Evolutionary conservation across 2,888 invertebrate genomes (phyloP).

Genomic region (Belgica antarctica): DNA sequence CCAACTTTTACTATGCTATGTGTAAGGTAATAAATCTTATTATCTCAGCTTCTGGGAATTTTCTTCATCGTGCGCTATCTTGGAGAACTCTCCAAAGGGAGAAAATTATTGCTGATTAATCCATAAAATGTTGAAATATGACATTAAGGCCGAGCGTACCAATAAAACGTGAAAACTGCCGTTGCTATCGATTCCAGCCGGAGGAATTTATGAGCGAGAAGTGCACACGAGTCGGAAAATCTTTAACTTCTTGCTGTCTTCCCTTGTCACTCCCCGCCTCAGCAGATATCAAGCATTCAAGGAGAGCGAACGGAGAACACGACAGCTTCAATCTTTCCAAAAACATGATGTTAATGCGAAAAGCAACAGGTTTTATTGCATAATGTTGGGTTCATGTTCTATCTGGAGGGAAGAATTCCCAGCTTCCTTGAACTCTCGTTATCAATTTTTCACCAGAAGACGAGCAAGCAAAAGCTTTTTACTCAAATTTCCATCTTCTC

Average conservation of each 20-base stretch:
- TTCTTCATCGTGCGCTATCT: neutral
- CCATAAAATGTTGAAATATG: conserved; percentile 14
- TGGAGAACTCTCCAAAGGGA: too few relatives aligned
- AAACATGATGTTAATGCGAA: neutral
- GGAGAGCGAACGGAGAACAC: neutral
- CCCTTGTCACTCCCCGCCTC: too few relatives aligned
- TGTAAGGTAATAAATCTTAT: conserved; percentile 18
- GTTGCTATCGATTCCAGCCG: too few relatives aligned
- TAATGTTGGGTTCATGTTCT: neutral
- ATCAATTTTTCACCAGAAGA: neutral
- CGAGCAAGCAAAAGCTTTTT: neutral
- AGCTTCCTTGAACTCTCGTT: neutral
- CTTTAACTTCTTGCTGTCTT: too few relatives aligned
- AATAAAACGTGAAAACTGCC: neutral
- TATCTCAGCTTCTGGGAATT: conserved; percentile 7
- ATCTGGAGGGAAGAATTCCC: neutral
- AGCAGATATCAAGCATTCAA: neutral
- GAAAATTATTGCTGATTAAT: conserved; percentile 8
- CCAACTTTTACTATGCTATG: neutral
- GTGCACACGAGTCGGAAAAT: too few relatives aligned
- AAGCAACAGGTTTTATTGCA: conserved; percentile 12
- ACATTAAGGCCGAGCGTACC: neutral
- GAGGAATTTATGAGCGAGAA: too few relatives aligned
- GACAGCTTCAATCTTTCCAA: neutral
- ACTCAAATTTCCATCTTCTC: neutral